Evolutionary conservation across 2,888 invertebrate species (phyloP).

Genomic region (Nudaria mundana): DNA sequence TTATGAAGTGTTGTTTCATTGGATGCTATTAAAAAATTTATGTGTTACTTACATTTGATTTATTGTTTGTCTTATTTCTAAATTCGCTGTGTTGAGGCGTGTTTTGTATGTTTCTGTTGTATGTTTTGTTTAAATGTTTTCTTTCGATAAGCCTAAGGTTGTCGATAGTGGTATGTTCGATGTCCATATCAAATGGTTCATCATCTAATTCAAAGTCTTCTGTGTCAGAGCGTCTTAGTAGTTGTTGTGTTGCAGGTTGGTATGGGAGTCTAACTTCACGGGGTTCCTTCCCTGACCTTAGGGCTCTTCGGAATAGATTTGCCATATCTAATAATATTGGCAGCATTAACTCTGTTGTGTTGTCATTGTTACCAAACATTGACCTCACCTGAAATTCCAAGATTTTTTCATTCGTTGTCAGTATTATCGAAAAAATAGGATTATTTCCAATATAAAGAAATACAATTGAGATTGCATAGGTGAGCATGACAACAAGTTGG

Average conservation of each 20-base stretch:
- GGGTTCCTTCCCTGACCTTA: conserved; percentile 60
- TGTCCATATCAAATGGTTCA: conserved; percentile 54
- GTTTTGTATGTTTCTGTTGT: conserved; percentile 38
- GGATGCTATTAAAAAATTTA: neutral
- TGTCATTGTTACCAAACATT: conserved; percentile 80
- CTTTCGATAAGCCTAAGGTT: conserved; percentile 48
- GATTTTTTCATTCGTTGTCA: conserved; percentile 20
- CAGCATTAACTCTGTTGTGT: conserved; percentile 80
- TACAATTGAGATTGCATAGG: too few relatives aligned
- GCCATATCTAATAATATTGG: conserved; percentile 85
- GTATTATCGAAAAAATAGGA: too few relatives aligned
- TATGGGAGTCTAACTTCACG: conserved; percentile 49
- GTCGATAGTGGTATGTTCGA: conserved; percentile 37
- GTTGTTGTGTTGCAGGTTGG: conserved; percentile 48
- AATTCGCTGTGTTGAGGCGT: conserved; percentile 26
- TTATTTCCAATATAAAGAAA: too few relatives aligned
- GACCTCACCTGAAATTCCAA: conserved; percentile 77
- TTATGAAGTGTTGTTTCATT: too few relatives aligned
- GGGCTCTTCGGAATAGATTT: conserved; percentile 80
- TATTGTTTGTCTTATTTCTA: conserved; percentile 33
- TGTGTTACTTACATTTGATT: conserved; percentile 43
- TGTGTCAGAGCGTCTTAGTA: conserved; percentile 60
- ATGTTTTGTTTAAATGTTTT: conserved; percentile 33
- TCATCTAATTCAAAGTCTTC: conserved; percentile 53
- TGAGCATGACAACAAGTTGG: neutral